These are phyloP conservation scores for Amphiprion clarkii DNA, from an alignment of 2,797 vertebrate genomes.

Conservation along the genomic window DNA sequence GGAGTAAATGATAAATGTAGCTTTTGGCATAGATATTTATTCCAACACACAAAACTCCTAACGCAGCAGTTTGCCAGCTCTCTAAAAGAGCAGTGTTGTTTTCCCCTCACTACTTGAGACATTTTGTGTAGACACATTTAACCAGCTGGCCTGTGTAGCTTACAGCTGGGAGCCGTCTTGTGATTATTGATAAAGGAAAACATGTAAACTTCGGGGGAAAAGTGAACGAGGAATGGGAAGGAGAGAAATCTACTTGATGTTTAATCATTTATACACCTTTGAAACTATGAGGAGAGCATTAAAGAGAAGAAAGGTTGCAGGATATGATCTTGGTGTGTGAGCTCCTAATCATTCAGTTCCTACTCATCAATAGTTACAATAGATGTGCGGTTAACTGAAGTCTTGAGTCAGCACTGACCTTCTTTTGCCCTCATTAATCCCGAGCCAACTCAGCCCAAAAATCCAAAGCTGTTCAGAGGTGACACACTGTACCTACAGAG, in stretches of 20 bases:
- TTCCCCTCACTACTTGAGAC: conserved; percentile 42
- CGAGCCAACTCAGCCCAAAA: conserved; percentile 64
- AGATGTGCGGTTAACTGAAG: conserved; percentile 52
- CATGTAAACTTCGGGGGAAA: neutral
- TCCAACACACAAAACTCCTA: conserved; percentile 57
- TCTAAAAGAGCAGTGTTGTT: conserved; percentile 63
- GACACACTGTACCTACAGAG: neutral
- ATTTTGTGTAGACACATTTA: conserved; percentile 55
- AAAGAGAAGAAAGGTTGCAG: conserved; percentile 14
- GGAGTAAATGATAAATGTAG: conserved; percentile 71
- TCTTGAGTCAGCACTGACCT: conserved; percentile 67
- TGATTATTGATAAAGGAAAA: conserved; percentile 46
- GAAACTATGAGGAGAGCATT: conserved; percentile 10
- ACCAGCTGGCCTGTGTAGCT: conserved; percentile 36
- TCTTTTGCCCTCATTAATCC: conserved; percentile 71
- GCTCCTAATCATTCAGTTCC: conserved; percentile 58
- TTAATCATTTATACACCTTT: conserved; percentile 20
- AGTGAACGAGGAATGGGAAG: neutral
- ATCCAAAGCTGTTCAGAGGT: conserved; percentile 26
- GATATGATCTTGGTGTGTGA: conserved; percentile 37
- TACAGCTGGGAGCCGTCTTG: conserved; percentile 29
- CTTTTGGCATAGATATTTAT: conserved; percentile 66
- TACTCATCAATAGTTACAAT: conserved; percentile 64
- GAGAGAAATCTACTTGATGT: conserved; percentile 11
- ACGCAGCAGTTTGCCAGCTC: conserved; percentile 68